Base-by-base conservation (phyloP, 2,888 invertebrate species). In the Augochlorella aurata region DNA sequence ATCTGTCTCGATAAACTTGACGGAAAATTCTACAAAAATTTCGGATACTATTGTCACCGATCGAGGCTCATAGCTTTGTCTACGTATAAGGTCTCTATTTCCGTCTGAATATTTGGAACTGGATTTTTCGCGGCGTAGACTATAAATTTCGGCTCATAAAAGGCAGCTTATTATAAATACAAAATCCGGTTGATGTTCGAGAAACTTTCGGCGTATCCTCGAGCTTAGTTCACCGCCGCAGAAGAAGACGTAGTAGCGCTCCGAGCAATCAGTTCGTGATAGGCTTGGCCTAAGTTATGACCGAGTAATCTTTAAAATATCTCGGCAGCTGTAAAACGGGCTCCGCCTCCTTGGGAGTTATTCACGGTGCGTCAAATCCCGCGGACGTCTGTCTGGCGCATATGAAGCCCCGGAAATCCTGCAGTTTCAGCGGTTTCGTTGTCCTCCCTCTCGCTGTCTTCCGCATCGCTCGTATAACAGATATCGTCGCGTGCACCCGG, bases 391-490 rank as follows among this genome's bases (percentile, higher is more conserved):
- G 63, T 65, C 38, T 44, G 38, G 10, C 44, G n/a, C 38, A 16
- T 65, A 66, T n/a, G 74, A 52, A 38, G 47, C 14, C 52, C 52
- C 78, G 50, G 68, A 12, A 58, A 18, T 29, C 66, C 49, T 47
- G 66, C 58, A 52, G 75, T 75, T 81, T 52, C n/a, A 47, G 12
- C 58, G 61, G 61, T 52, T 69, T 85, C 71, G 45, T 68, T 52
- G 61, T 54, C 47, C 38, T 66, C 69, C 68, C 63, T 72, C 65
- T 75, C 38, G 61, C 70, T 81, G 81, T 81, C 81, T 80, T 61
- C 54, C 77, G 75, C 83, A 77, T 63, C 68, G 79, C 38, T 18
- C 65, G 70, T 67, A 73, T 82, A 83, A 82, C 74, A 82, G 65
- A 77, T 78, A 83, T 76, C 67, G 44, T 54, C 68, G 72, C 81